Evolutionary conservation across 2,888 invertebrate genomes (phyloP).

Genomic region (Aspidapion aeneum): DNA sequence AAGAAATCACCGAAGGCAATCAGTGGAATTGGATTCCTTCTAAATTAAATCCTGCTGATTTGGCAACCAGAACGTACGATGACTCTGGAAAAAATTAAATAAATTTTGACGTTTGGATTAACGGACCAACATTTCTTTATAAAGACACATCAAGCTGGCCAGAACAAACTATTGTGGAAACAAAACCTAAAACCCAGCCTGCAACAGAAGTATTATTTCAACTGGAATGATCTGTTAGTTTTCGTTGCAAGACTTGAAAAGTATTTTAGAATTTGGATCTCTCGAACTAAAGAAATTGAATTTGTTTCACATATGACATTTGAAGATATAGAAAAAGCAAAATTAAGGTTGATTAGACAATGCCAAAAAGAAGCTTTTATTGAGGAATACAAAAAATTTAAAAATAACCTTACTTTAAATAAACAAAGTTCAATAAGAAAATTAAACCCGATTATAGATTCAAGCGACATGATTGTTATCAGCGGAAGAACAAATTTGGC

Average conservation of each 20-base stretch:
- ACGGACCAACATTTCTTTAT: background rate
- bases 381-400: background rate
- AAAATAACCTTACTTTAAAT: too few species aligned
- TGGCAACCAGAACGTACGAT: background rate
- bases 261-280: background rate
- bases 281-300: background rate
- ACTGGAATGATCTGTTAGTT: background rate
- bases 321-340: background rate
- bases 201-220: background rate
- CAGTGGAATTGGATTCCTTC: background rate
- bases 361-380: too few species aligned
- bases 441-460: background rate
- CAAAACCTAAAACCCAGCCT: too few species aligned
- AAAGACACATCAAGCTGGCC: background rate
- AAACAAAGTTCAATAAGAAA: background rate
- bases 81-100: background rate
- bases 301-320: background rate
- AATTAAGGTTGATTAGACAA: background rate
- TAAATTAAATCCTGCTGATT: background rate
- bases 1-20: background rate
- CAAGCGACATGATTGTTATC: background rate
- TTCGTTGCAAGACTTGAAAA: background rate
- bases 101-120: background rate
- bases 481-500: background rate
- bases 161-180: background rate